Conservation (phyloP, 2,113 vertebrate species). For the Rhea pennata region DNA sequence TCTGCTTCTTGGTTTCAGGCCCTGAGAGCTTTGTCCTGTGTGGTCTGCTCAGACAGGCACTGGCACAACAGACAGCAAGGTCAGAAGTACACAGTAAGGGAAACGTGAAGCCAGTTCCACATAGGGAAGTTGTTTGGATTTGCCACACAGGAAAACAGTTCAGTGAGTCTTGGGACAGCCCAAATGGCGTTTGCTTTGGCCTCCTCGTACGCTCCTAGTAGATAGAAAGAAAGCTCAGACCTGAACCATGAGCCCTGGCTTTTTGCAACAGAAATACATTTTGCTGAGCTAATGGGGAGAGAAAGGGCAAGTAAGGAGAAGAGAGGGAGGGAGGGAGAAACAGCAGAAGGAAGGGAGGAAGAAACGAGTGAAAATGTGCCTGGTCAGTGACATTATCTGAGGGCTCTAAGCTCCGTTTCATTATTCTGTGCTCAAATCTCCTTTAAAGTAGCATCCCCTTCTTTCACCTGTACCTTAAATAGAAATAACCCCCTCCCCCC, state of each 20-base stretch:
- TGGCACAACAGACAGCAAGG: neutral
- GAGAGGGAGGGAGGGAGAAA: neutral
- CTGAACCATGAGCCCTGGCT: neutral
- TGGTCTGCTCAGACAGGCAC: neutral
- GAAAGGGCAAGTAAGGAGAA: neutral
- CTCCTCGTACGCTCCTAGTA: accelerated
- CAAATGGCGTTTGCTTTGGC: neutral
- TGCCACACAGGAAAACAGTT: neutral
- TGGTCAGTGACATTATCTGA: neutral
- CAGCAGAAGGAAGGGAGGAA: neutral
- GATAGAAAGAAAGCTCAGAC: neutral
- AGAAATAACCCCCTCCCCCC: constrained; percentile 9
- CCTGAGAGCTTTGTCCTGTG: neutral
- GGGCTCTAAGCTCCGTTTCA: neutral
- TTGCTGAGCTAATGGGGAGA: neutral
- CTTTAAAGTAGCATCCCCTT: constrained; percentile 37
- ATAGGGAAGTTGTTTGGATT: neutral
- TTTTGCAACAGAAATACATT: neutral
- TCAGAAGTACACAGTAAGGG: neutral
- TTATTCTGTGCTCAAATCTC: neutral
- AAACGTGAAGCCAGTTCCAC: neutral
- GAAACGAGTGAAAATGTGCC: neutral
- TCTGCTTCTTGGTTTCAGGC: neutral
- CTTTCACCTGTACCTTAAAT: constrained; percentile 36
- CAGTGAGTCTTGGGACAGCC: neutral